Base-by-base conservation (phyloP, 2,888 invertebrate species). In the Cheilosia vernalis region DNA sequence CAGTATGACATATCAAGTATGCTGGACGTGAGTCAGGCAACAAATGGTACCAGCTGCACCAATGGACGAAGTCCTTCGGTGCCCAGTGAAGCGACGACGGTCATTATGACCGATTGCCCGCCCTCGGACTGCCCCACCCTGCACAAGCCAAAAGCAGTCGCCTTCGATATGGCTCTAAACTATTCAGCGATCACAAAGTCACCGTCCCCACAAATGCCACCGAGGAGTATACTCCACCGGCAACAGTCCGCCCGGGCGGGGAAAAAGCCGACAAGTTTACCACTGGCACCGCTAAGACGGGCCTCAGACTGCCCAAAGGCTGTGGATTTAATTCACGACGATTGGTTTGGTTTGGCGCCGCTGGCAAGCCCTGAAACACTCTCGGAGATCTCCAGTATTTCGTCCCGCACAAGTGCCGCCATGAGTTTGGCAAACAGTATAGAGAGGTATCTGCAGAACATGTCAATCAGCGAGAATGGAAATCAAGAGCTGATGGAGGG, bases 351-450 rank as follows among this genome's bases (percentile, higher is more conserved):
- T 0, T 91, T 95, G 81, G 97, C 97, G 0, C 97, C 97, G 0
- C 90, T 97, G 24, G 97, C 97, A 10, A 96, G 96, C 66, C 96
- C 97, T 0, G 97, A 97, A 90, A 96, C 96, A 1, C 91, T 97
- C 15, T 96, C 96, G 0, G 96, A 96, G 90, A 94, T 96, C n/a
- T 96, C 96, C 2, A 96, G 96, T 89, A 94, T 96, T 70, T 95
- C 95, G 88, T 96, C 96, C 27, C 93, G 95, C 84, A 94, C 94
- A 24, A 95, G 95, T 87, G 92, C 94, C 67, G 93, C 93, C 55
- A 92, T 92, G 82, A 93, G 93, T 78, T 86, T 91, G 82, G 91
- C 90, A 55, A 91, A 91, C 82, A 91, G 92, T 87, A 90, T 92
- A 77, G 90, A 92, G 79, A 89, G 91, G 56, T 91, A 91, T 87